These are phyloP conservation scores for Drosophila borborema DNA, from an alignment of 2,888 invertebrate species.

Conservation along the genomic window DNA sequence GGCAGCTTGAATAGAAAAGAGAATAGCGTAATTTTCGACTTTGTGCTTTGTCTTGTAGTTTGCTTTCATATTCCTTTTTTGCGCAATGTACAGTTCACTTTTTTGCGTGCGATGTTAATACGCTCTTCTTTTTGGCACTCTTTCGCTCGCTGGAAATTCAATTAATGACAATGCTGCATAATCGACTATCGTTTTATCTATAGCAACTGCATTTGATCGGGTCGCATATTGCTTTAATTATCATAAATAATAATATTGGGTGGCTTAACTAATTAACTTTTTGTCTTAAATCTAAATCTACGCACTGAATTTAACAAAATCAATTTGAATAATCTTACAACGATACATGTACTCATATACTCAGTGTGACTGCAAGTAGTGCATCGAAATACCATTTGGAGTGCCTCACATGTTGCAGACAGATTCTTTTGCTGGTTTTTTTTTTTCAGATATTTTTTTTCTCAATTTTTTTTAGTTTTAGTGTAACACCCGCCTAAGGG, in stretches of 20 bases:
- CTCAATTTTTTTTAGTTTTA: constrained; percentile 27
- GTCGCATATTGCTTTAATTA: no score
- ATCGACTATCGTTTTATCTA: background rate
- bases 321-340: background rate
- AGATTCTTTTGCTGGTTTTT: constrained; percentile 19
- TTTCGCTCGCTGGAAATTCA: background rate
- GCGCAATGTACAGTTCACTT: background rate
- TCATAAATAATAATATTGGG: no score
- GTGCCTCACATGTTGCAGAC: constrained; percentile 42
- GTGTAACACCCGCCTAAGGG: constrained; percentile 64
- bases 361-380: background rate
- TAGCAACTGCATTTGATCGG: no score
- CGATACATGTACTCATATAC: constrained; percentile 21
- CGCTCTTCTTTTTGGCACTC: background rate
- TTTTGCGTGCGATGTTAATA: background rate
- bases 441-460: no score
- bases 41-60: background rate
- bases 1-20: background rate
- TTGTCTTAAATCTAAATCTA: no score
- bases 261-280: no score
- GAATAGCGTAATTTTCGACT: background rate
- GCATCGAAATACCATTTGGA: constrained; percentile 40
- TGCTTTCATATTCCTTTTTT: background rate
- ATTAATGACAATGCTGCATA: background rate
- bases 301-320: background rate